Conservation (phyloP, 2,797 vertebrate genomes). For the Platalea minor region DNA sequence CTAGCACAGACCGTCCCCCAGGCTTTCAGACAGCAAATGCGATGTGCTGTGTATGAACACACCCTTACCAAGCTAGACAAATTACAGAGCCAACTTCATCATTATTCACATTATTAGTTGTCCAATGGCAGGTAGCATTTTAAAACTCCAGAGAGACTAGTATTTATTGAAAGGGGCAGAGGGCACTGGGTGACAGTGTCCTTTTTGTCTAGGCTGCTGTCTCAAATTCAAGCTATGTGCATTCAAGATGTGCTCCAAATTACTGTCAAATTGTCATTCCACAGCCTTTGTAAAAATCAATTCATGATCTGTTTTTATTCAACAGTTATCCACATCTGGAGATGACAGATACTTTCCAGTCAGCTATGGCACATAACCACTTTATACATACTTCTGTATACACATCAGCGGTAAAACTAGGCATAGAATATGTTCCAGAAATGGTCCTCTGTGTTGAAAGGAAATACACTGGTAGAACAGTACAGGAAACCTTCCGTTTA, state of each 20-base stretch:
- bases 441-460: background rate
- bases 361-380: background rate
- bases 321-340: background rate
- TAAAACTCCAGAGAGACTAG: background rate
- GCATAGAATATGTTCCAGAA: background rate
- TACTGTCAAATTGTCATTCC: constrained; percentile 41
- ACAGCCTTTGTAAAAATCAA: constrained; percentile 30
- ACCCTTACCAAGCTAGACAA: background rate
- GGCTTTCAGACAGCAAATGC: background rate
- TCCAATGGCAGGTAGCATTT: background rate
- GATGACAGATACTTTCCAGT: constrained; percentile 14
- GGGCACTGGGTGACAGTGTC: background rate
- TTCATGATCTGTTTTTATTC: constrained; percentile 26
- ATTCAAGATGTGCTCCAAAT: constrained; percentile 22
- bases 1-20: background rate
- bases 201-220: constrained; percentile 20
- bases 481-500: background rate
- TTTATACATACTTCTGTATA: background rate
- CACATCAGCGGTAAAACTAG: background rate
- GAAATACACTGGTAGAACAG: background rate
- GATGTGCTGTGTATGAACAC: background rate
- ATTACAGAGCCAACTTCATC: background rate
- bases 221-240: background rate
- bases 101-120: background rate
- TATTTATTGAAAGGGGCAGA: background rate